These are phyloP conservation scores for Podarcis siculus DNA, from an alignment of 2,797 vertebrate genomes.

Conservation along the genomic window DNA sequence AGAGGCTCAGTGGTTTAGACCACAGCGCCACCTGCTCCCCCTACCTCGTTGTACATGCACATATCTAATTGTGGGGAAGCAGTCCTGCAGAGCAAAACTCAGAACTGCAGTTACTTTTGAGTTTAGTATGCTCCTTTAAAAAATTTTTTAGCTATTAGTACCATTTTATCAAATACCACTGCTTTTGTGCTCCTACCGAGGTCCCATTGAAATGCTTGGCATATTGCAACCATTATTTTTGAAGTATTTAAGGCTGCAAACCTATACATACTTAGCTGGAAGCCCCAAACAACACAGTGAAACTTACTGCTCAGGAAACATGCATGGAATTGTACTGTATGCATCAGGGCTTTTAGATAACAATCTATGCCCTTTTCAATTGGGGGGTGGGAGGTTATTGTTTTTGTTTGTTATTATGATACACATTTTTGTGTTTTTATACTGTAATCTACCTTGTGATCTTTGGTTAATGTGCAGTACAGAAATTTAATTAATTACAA, in stretches of 20 bases:
- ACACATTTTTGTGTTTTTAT: too few species aligned
- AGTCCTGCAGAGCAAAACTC: neutral
- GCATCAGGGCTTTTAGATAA: neutral
- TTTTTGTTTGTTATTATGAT: too few species aligned
- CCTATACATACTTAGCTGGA: neutral
- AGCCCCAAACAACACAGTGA: neutral
- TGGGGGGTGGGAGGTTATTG: too few species aligned
- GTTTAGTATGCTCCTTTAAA: neutral
- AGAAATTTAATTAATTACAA: too few species aligned
- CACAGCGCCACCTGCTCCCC: too few species aligned
- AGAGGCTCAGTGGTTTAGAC: too few species aligned
- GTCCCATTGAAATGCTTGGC: neutral
- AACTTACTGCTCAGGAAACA: neutral
- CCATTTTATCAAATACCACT: neutral
- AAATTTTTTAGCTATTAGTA: neutral
- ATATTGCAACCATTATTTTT: neutral
- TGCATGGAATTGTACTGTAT: neutral
- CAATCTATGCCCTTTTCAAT: too few species aligned
- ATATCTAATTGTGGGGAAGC: neutral
- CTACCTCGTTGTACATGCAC: neutral
- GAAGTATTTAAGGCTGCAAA: neutral
- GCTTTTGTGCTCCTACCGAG: too few species aligned
- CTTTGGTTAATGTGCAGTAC: too few species aligned
- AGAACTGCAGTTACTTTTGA: neutral
- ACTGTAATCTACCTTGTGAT: too few species aligned